These are phyloP conservation scores for Drosophila nigromelanica DNA, from an alignment of 1,140 invertebrate genomes.

Conservation along the genomic window DNA sequence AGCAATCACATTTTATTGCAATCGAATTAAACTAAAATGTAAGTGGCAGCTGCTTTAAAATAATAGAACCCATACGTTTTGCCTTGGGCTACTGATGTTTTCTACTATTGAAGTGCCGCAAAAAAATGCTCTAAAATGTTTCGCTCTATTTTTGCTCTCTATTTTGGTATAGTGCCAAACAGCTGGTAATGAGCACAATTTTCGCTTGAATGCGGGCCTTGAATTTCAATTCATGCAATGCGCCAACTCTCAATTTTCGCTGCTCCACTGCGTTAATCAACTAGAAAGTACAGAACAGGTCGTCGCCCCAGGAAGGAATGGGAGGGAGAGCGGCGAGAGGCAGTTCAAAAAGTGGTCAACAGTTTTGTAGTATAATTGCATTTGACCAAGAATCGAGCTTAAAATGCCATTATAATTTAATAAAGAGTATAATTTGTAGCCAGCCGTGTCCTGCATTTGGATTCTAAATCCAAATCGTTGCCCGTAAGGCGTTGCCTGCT, in stretches of 20 bases:
- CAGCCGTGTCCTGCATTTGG: conserved; percentile 46
- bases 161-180: conserved; percentile 16
- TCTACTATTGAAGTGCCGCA: conserved; percentile 1
- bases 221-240: conserved; percentile 36
- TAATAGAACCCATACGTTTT: conserved; percentile 24
- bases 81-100: conserved; percentile 37
- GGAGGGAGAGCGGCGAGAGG: neutral
- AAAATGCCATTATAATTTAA: conserved; percentile 57
- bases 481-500: neutral
- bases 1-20: conserved; percentile 27
- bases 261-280: conserved; percentile 46
- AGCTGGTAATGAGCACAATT: conserved; percentile 48
- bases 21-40: conserved; percentile 38
- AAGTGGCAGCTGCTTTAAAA: conserved; percentile 38
- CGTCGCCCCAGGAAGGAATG: neutral
- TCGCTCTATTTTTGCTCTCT: neutral
- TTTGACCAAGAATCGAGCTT: conserved; percentile 37
- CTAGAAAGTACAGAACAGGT: conserved; percentile 25
- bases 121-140: neutral
- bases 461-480: too few relatives aligned
- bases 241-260: conserved; percentile 39
- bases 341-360: conserved; percentile 31
- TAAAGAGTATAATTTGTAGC: conserved; percentile 72
- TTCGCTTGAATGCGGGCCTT: conserved; percentile 41
- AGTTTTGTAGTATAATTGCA: conserved; percentile 54